Conservation (phyloP, 2,888 invertebrate genomes). For the Rhorus exstirpatorius region DNA sequence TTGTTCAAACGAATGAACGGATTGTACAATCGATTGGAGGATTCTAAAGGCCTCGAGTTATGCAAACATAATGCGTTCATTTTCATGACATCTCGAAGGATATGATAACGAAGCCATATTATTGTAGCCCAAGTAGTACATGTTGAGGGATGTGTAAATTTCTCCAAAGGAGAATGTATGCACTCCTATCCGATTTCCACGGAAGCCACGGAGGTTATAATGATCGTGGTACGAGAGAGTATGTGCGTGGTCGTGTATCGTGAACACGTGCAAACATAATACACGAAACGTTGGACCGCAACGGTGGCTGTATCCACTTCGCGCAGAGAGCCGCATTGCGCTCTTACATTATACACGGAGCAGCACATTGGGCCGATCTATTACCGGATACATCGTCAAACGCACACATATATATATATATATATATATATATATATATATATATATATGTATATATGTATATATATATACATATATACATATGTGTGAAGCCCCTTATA, state of each 20-base stretch:
- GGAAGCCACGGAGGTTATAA: constrained; percentile 55
- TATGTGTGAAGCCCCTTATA: neutral
- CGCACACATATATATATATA: too few species aligned
- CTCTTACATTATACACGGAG: too few species aligned
- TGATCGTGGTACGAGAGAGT: constrained; percentile 28
- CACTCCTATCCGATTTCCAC: constrained; percentile 48
- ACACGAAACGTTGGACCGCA: constrained; percentile 56
- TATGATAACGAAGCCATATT: constrained; percentile 46
- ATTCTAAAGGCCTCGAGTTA: neutral
- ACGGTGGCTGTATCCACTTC: constrained; percentile 51
- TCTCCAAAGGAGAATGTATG: constrained; percentile 20
- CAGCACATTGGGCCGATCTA: constrained; percentile 53
- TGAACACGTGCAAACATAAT: constrained; percentile 56
- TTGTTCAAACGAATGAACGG: neutral
- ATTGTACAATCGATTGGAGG: neutral
- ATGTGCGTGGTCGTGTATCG: constrained; percentile 37
- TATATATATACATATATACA: neutral
- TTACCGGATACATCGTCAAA: constrained; percentile 57
- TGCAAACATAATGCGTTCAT: constrained; percentile 1
- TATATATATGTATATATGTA: neutral
- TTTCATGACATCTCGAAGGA: constrained; percentile 19
- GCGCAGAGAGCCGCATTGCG: constrained; percentile 49
- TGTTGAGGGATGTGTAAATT: neutral
- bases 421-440: neutral
- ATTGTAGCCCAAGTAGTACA: too few species aligned